These are phyloP conservation scores for Cyphomyrus discorhynchus DNA, from an alignment of 2,113 vertebrate species.

Conservation along the genomic window DNA sequence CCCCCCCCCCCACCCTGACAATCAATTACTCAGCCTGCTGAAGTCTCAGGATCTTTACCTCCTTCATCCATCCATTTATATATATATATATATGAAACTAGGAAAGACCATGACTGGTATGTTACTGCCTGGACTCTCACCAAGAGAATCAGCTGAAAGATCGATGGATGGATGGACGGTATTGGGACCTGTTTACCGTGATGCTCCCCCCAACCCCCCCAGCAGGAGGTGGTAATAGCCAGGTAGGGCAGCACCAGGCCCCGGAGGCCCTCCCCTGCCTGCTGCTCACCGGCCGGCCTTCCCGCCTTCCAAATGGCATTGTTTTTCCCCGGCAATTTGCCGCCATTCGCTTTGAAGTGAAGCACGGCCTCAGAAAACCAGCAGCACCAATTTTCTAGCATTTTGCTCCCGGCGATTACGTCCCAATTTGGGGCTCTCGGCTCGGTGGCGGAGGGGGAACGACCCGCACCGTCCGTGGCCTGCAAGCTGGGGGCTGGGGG, in stretches of 20 bases:
- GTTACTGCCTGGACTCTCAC: not conserved
- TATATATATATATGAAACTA: not conserved
- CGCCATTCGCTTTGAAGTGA: constrained; percentile 3
- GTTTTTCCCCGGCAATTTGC: constrained; percentile 10
- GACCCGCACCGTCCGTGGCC: too few species aligned
- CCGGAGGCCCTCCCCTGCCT: not conserved
- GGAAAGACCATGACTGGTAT: not conserved
- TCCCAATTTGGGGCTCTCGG: constrained; percentile 7
- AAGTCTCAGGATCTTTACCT: not conserved
- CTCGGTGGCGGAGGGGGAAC: not conserved
- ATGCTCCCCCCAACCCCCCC: not conserved
- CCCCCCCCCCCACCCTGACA: not conserved
- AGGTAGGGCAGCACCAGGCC: not conserved
- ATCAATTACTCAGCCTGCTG: not conserved
- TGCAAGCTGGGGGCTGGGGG: not conserved
- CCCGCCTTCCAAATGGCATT: not conserved
- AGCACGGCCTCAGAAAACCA: not conserved
- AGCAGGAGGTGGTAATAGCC: not conserved
- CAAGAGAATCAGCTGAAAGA: not conserved
- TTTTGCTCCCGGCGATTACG: not conserved
- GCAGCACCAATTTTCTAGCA: not conserved
- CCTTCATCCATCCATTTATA: not conserved
- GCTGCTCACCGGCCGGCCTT: not conserved
- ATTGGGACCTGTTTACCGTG: not conserved
- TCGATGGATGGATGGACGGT: not conserved